Evolutionary conservation across 2,888 invertebrate genomes (phyloP).

Genomic region (Eilema depressum): DNA sequence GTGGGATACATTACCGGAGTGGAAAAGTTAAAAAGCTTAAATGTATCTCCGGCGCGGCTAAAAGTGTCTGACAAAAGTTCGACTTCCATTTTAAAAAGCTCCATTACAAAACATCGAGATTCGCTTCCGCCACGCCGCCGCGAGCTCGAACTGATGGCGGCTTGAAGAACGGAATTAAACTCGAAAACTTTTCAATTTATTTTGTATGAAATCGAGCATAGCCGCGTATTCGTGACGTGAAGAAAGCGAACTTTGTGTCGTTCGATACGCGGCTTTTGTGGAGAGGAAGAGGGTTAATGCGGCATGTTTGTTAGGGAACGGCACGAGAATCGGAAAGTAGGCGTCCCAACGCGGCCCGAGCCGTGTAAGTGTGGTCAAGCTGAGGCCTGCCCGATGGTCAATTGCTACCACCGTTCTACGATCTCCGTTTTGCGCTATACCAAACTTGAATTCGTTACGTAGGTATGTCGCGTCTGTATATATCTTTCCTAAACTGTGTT

Average conservation of each 20-base stretch:
- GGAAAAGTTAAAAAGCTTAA: slow-evolving; percentile 88
- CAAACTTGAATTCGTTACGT: slow-evolving; percentile 83
- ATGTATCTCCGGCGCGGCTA: slow-evolving; percentile 86
- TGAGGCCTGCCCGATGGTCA: slow-evolving; percentile 54
- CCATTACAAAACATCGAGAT: slow-evolving; percentile 87
- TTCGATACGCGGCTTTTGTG: slow-evolving; percentile 44
- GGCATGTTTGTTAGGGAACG: slow-evolving; percentile 25
- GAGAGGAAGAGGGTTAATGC: slow-evolving; percentile 33
- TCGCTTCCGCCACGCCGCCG: slow-evolving; percentile 83
- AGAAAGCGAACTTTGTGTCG: slow-evolving; percentile 56
- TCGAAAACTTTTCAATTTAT: slow-evolving; percentile 83
- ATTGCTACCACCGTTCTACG: slow-evolving; percentile 60
- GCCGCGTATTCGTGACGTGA: slow-evolving; percentile 63
- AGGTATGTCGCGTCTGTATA: slow-evolving; percentile 68
- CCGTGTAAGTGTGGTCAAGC: slow-evolving; percentile 34
- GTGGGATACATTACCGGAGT: slow-evolving; percentile 86
- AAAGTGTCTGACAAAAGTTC: slow-evolving; percentile 88
- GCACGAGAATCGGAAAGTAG: slow-evolving; percentile 13
- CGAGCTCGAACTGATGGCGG: slow-evolving; percentile 76
- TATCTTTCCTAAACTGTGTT: slow-evolving; percentile 52
- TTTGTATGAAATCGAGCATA: slow-evolving; percentile 79
- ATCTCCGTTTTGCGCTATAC: slow-evolving; percentile 70
- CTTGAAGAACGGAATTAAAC: slow-evolving; percentile 79
- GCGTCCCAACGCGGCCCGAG: slow-evolving; percentile 15
- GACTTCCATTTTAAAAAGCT: slow-evolving; percentile 87